Evolutionary conservation across 2,113 vertebrate species (phyloP).

Genomic region (Oreotrochilus melanogaster): DNA sequence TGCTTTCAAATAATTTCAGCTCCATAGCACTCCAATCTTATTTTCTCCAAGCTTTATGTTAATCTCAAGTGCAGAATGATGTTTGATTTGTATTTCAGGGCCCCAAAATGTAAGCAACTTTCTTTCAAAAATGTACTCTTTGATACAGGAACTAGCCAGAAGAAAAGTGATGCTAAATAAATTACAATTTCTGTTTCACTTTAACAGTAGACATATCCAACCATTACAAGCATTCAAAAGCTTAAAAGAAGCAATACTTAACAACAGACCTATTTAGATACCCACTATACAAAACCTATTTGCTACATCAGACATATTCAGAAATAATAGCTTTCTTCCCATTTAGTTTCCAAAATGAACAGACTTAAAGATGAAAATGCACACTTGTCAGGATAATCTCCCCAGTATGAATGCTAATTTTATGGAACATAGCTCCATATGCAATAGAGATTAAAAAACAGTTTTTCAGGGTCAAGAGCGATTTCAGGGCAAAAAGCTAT

Average conservation of each 20-base stretch:
- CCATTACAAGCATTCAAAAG: not conserved
- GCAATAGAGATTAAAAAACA: constrained; percentile 21
- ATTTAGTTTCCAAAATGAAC: constrained; percentile 61
- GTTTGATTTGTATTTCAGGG: not conserved
- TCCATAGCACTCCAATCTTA: not conserved
- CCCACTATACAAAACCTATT: not conserved
- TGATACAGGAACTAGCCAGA: not conserved
- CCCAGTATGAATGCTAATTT: constrained; percentile 55
- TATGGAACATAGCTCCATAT: constrained; percentile 10
- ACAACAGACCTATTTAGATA: not conserved
- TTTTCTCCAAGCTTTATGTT: not conserved
- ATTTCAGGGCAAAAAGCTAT: constrained; percentile 30
- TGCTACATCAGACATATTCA: constrained; percentile 32
- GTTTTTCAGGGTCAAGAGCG: constrained; percentile 24
- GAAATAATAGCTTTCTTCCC: constrained; percentile 52
- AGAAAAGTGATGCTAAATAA: not conserved
- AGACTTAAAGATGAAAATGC: constrained; percentile 50
- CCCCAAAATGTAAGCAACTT: not conserved
- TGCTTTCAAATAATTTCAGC: not conserved
- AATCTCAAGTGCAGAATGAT: not conserved
- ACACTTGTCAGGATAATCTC: constrained; percentile 59
- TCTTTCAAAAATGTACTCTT: not conserved
- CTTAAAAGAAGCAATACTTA: not conserved
- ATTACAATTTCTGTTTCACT: not conserved
- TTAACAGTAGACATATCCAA: not conserved